Evolutionary conservation across 2,113 vertebrate genomes (phyloP).

Genomic region (Burhinus bistriatus): DNA sequence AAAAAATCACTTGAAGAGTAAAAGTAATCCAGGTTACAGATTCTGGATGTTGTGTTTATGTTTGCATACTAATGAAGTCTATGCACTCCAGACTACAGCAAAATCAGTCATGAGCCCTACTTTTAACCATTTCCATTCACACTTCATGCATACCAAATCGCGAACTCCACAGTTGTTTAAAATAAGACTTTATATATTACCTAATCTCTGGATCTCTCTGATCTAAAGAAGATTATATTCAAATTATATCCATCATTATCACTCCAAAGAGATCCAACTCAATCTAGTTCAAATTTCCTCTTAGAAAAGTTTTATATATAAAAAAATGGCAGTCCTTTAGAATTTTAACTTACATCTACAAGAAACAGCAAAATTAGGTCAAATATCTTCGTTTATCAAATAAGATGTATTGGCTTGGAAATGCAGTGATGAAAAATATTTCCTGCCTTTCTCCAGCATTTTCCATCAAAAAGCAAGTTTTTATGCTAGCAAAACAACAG

Average conservation of each 20-base stretch:
- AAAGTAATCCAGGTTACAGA: background rate
- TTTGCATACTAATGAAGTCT: background rate
- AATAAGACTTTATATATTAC: constrained; percentile 20
- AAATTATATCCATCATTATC: constrained; percentile 29
- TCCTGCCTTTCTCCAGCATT: background rate
- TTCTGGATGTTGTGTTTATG: background rate
- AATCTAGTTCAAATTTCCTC: constrained; percentile 22
- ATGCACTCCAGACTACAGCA: background rate
- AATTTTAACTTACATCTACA: constrained; percentile 23
- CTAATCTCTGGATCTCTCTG: background rate
- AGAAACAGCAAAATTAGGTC: constrained; percentile 10
- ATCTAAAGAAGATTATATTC: background rate
- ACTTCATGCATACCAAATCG: background rate
- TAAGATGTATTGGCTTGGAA: constrained; percentile 8
- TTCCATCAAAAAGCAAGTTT: background rate
- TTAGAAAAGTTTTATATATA: constrained; percentile 23
- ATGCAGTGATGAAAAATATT: background rate
- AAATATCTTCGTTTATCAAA: constrained; percentile 44
- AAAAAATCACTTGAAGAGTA: background rate
- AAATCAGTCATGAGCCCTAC: background rate
- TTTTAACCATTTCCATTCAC: constrained; percentile 26
- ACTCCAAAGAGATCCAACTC: constrained; percentile 1
- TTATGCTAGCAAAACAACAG: background rate
- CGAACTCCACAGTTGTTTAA: constrained; percentile 29
- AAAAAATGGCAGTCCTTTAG: constrained; percentile 2